These are phyloP conservation scores for Phytoseiulus persimilis DNA, from an alignment of 2,888 invertebrate species.

Conservation along the genomic window DNA sequence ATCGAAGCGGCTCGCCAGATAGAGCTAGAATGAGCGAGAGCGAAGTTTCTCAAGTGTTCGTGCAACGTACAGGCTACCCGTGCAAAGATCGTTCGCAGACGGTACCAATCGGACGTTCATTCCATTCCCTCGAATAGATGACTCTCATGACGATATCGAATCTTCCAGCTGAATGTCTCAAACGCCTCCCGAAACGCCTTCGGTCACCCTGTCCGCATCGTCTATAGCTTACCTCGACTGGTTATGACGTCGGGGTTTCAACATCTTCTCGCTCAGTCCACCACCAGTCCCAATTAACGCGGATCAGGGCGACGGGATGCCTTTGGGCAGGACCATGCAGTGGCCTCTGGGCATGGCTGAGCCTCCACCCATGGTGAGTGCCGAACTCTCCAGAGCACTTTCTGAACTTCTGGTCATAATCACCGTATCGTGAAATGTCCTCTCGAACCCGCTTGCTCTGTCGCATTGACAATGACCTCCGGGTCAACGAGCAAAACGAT, in stretches of 20 bases:
- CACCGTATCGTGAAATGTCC: too few species aligned
- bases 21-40: too few species aligned
- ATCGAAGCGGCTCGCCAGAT: too few species aligned
- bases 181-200: conserved; percentile 5
- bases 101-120: too few species aligned
- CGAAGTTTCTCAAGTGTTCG: too few species aligned
- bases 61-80: too few species aligned
- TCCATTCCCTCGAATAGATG: neutral
- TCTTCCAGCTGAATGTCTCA: neutral
- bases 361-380: conserved; percentile 7
- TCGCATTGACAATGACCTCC: too few species aligned
- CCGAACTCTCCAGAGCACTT: neutral
- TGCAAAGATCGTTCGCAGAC: too few species aligned
- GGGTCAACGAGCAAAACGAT: too few species aligned
- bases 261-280: conserved; percentile 29
- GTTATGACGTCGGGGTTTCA: conserved; percentile 37
- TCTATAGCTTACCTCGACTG: conserved; percentile 36
- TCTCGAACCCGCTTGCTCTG: too few species aligned
- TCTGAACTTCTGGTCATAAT: too few species aligned
- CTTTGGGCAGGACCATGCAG: neutral
- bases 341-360: conserved; percentile 11
- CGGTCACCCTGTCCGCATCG: neutral
- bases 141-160: neutral
- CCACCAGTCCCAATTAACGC: neutral
- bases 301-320: conserved; percentile 13